Evolutionary conservation across 2,888 invertebrate species (phyloP).

Genomic region (Amphimallon solstitiale): DNA sequence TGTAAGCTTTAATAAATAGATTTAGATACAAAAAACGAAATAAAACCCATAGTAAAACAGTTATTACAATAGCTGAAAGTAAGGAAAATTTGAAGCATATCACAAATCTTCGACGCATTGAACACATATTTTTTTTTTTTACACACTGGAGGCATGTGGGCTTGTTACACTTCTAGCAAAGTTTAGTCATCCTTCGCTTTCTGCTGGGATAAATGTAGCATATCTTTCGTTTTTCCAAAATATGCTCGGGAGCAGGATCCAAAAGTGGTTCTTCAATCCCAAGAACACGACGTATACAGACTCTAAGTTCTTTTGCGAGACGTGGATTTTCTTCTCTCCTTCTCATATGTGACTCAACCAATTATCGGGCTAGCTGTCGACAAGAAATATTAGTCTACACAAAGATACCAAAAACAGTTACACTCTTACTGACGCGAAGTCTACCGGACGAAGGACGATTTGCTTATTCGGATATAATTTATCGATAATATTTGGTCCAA

Average conservation of each 20-base stretch:
- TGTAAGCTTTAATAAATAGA: not conserved
- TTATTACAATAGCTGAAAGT: too few relatives aligned
- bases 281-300: too few relatives aligned
- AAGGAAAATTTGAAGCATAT: not conserved
- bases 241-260: not conserved
- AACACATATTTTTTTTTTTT: conserved; percentile 2
- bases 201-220: not conserved
- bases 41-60: too few relatives aligned
- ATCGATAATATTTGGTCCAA: not conserved
- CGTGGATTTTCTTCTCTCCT: not conserved
- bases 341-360: not conserved
- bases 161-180: not conserved
- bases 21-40: too few relatives aligned
- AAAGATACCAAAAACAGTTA: too few relatives aligned
- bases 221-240: conserved; percentile 1
- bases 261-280: not conserved
- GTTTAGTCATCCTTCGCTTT: conserved; percentile 3
- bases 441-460: too few relatives aligned
- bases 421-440: too few relatives aligned
- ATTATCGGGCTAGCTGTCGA: not conserved
- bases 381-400: too few relatives aligned
- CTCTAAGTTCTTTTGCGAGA: not conserved
- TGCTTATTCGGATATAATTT: too few relatives aligned
- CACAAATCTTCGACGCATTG: not conserved
- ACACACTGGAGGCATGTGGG: not conserved